Evolutionary conservation across 2,888 invertebrate genomes (phyloP).

Genomic region (Neoitamus cyanurus): DNA sequence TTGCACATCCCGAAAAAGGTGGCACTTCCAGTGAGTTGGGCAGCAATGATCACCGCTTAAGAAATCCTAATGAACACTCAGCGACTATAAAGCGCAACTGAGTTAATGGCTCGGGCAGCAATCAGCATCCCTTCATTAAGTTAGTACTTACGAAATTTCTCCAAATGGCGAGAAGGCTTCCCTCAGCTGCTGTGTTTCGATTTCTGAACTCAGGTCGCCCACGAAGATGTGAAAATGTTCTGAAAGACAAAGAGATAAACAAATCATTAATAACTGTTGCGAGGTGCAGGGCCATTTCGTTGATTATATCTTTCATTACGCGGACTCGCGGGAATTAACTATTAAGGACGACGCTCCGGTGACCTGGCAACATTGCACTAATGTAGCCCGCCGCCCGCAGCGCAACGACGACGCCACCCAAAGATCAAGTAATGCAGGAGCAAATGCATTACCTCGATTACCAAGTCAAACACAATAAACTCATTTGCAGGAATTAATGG

Average conservation of each 20-base stretch:
- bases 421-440: neutral
- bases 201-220: slow-evolving; percentile 98
- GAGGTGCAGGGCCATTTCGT: neutral
- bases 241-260: slow-evolving; percentile 71
- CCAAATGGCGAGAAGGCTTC: slow-evolving; percentile 98
- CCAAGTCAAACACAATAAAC: slow-evolving; percentile 36
- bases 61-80: neutral
- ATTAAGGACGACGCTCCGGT: neutral
- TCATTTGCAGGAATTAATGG: slow-evolving; percentile 27
- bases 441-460: neutral
- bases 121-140: neutral
- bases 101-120: neutral
- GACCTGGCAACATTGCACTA: neutral
- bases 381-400: neutral
- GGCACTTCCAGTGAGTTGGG: neutral
- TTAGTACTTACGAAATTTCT: slow-evolving; percentile 94
- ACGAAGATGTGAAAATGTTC: slow-evolving; percentile 99
- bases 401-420: neutral
- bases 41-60: neutral
- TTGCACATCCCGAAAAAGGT: neutral
- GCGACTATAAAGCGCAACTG: neutral
- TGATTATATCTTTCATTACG: neutral
- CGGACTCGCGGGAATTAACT: neutral
- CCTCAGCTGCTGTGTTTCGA: slow-evolving; percentile 95
- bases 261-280: neutral